Evolutionary conservation across 2,113 vertebrate species (phyloP).

Genomic region (Salvelinus sp.): DNA sequence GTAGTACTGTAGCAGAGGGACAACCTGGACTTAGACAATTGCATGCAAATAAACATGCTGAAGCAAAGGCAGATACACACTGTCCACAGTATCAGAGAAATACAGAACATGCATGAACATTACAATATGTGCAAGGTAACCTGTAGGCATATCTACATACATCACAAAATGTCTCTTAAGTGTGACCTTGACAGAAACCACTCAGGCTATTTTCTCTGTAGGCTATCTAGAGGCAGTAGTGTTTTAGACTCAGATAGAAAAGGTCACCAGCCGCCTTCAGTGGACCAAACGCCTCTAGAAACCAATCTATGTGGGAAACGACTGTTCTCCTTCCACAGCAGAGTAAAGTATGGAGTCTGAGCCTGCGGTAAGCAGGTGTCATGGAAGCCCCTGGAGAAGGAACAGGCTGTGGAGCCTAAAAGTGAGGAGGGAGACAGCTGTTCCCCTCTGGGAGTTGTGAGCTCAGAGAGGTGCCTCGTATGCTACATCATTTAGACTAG

Average conservation of each 20-base stretch:
- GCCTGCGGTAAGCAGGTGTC: slow-evolving; percentile 53
- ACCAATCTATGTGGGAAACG: neutral
- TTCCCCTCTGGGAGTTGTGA: slow-evolving; percentile 8
- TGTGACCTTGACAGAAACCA: too few relatives aligned
- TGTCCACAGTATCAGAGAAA: too few relatives aligned
- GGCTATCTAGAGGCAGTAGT: too few relatives aligned
- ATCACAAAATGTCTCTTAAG: too few relatives aligned
- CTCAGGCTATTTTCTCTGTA: too few relatives aligned
- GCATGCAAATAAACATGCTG: slow-evolving; percentile 6
- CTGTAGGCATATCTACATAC: too few relatives aligned
- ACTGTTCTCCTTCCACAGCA: slow-evolving; percentile 5
- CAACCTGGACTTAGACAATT: neutral
- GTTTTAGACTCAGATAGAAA: neutral
- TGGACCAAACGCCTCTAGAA: too few relatives aligned
- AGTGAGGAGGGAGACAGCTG: too few relatives aligned
- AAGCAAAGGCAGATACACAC: neutral
- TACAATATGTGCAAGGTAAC: too few relatives aligned
- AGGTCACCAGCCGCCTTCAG: neutral
- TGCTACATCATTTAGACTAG: neutral
- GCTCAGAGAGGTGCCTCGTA: slow-evolving; percentile 49
- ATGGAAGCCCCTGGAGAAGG: slow-evolving; percentile 41
- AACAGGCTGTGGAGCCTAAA: slow-evolving; percentile 54
- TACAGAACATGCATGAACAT: too few relatives aligned
- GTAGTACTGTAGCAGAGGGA: neutral
- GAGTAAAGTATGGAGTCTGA: slow-evolving; percentile 23